Evolutionary conservation across 2,888 invertebrate species (phyloP).

Genomic region (Galerucella calmariensis): DNA sequence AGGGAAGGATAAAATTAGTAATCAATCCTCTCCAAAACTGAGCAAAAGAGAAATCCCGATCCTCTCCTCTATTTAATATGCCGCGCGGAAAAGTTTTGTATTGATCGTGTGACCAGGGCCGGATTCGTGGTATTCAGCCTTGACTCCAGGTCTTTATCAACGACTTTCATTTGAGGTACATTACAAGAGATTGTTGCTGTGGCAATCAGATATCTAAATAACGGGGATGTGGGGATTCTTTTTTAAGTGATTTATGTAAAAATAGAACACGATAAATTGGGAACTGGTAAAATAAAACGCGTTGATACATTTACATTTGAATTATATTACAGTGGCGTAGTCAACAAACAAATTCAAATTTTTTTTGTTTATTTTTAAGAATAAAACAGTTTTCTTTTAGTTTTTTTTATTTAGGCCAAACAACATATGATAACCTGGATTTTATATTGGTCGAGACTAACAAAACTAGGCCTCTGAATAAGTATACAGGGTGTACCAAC

Average conservation of each 20-base stretch:
- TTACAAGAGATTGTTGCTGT: not conserved
- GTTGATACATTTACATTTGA: not conserved
- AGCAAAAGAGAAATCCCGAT: slow-evolving; percentile 25
- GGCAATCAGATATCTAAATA: not conserved
- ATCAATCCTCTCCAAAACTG: slow-evolving; percentile 19
- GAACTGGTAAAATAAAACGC: not conserved
- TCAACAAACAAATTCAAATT: too few relatives aligned
- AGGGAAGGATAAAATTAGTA: slow-evolving; percentile 15
- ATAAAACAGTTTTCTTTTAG: too few relatives aligned
- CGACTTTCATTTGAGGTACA: not conserved
- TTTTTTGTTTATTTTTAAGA: too few relatives aligned
- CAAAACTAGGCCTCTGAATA: too few relatives aligned
- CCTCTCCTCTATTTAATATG: slow-evolving; percentile 8
- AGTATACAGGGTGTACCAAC: too few relatives aligned
- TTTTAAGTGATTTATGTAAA: not conserved
- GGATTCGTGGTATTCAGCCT: slow-evolving; percentile 6
- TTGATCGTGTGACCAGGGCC: slow-evolving; percentile 17
- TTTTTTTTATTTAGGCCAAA: too few relatives aligned
- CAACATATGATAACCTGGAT: too few relatives aligned
- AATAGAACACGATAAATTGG: not conserved
- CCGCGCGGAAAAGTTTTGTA: slow-evolving; percentile 15
- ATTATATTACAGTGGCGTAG: too few relatives aligned
- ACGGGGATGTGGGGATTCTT: not conserved
- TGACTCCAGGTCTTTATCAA: not conserved
- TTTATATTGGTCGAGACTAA: too few relatives aligned